Percentiles rank a stretch among this genome's conserved stretches.
phyloP scores from a whole-genome alignment of 2,113 vertebrate species.

The Junco hyemalis region DNA sequence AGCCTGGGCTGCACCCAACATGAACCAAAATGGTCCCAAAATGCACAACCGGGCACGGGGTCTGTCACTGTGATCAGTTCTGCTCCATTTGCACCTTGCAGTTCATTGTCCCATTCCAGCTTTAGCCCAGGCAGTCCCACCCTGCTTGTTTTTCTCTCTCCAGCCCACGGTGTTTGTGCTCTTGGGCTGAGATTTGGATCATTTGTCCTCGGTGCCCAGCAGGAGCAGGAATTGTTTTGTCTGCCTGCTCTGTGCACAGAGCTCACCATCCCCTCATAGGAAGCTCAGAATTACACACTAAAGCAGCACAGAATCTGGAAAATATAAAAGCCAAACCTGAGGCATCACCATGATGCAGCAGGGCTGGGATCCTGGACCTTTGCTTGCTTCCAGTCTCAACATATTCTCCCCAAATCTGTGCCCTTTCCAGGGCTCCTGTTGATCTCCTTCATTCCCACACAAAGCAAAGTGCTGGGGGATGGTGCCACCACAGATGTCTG shows the following conservation, averaged over 20 bases:
- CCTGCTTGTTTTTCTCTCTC: background rate
- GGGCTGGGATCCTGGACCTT: background rate
- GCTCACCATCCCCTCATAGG: background rate
- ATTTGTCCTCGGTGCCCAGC: background rate
- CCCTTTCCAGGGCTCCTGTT: background rate
- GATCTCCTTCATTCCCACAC: background rate
- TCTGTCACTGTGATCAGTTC: background rate
- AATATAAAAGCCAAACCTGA: background rate
- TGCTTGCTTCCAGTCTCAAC: background rate
- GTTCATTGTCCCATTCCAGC: background rate
- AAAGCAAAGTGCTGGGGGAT: background rate
- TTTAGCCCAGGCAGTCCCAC: background rate
- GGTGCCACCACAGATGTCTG: background rate
- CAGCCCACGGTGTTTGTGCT: background rate
- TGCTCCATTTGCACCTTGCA: background rate
- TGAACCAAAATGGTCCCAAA: background rate
- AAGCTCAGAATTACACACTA: fast-evolving
- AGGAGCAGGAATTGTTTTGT: background rate
- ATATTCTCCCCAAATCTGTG: background rate
- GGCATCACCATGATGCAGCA: background rate
- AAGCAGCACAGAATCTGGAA: background rate
- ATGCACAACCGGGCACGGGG: background rate
- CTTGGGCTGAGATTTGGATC: background rate
- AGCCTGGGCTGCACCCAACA: background rate
- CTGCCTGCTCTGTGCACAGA: background rate